Percentiles rank a stretch among this genome's conserved stretches.
phyloP scores from a whole-genome alignment of 2,113 vertebrate genomes.

The Sialia sialis region DNA sequence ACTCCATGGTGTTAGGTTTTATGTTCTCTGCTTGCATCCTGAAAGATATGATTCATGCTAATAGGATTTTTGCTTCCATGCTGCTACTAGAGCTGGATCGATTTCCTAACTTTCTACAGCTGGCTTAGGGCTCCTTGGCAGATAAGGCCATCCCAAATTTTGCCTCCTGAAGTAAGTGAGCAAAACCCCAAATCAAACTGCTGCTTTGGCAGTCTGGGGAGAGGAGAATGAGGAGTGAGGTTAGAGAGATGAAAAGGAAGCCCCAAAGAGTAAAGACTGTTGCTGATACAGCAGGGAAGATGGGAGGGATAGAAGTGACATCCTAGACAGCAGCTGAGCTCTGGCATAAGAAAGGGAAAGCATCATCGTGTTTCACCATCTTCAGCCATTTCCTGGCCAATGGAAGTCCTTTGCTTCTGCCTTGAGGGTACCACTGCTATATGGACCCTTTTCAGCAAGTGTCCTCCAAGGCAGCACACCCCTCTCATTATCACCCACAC shows the following conservation, averaged over 20 bases:
- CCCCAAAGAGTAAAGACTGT: not conserved
- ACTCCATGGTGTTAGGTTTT: not conserved
- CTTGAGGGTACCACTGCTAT: not conserved
- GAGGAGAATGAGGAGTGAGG: not conserved
- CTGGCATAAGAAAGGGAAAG: not conserved
- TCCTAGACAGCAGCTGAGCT: not conserved
- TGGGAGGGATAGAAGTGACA: not conserved
- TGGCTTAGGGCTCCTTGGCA: not conserved
- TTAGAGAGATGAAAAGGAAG: not conserved
- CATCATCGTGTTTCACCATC: fast-evolving
- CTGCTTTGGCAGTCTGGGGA: not conserved
- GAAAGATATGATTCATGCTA: not conserved
- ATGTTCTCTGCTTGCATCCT: not conserved
- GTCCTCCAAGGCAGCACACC: not conserved
- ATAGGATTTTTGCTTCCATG: not conserved
- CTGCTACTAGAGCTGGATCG: not conserved
- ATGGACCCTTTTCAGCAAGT: not conserved
- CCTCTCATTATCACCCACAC: not conserved
- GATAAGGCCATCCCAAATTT: not conserved
- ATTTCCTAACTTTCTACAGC: not conserved
- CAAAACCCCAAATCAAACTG: not conserved
- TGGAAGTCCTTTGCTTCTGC: not conserved
- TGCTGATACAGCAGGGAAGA: not conserved
- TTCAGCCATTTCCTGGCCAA: not conserved
- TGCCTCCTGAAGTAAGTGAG: not conserved